phyloP scores from a whole-genome alignment of 2,888 invertebrate genomes.

The Alloplasta piceator region DNA sequence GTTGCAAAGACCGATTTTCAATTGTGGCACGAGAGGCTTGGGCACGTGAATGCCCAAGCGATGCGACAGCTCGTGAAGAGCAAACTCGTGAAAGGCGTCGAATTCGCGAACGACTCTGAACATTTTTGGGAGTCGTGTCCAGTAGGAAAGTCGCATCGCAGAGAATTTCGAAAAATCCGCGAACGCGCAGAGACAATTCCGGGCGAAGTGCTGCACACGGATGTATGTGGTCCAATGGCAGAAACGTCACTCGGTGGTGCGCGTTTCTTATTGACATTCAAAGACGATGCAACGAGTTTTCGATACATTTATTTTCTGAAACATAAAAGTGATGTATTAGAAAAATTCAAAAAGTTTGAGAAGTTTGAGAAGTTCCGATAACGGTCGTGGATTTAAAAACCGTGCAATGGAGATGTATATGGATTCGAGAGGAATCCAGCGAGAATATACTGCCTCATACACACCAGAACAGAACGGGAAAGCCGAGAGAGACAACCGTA shows the following conservation, averaged over 20 bases:
- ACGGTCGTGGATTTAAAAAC: too few species aligned
- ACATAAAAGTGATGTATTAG: slow-evolving; percentile 20
- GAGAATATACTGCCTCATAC: slow-evolving; percentile 9
- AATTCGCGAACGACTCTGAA: slow-evolving; percentile 30
- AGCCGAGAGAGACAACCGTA: slow-evolving; percentile 13
- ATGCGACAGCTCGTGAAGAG: slow-evolving; percentile 28
- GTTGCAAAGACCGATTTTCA: background rate
- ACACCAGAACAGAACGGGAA: slow-evolving; percentile 26
- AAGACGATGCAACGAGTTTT: slow-evolving; percentile 52
- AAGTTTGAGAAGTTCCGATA: slow-evolving; percentile 64
- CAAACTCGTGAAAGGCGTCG: slow-evolving; percentile 30
- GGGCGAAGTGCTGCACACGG: slow-evolving; percentile 59
- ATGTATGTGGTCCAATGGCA: slow-evolving; percentile 32
- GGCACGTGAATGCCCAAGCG: slow-evolving; percentile 24
- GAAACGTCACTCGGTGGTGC: slow-evolving; percentile 34
- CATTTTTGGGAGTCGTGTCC: slow-evolving; percentile 66
- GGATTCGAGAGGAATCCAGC: slow-evolving; percentile 23
- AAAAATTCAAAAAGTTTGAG: slow-evolving; percentile 52
- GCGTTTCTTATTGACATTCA: slow-evolving; percentile 37
- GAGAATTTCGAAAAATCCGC: slow-evolving; percentile 55
- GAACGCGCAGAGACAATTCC: slow-evolving; percentile 49
- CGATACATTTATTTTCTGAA: slow-evolving; percentile 55
- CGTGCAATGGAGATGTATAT: background rate
- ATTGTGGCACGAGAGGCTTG: slow-evolving; percentile 59
- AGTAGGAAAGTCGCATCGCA: slow-evolving; percentile 65